Evolutionary conservation across 2,797 vertebrate genomes (phyloP).

Genomic region (Falco columbarius): DNA sequence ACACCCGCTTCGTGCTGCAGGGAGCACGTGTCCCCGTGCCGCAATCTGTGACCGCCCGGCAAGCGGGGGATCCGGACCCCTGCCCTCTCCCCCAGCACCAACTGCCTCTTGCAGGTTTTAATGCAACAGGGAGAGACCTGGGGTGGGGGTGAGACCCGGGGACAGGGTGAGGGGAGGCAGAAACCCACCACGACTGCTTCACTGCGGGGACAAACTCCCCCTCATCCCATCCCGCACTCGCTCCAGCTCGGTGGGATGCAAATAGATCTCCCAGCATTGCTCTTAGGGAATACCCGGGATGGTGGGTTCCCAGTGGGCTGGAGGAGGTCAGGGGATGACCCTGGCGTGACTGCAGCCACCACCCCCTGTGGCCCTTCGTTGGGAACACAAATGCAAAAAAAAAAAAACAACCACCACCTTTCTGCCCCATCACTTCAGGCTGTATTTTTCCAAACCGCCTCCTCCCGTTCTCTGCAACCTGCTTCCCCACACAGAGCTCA

Average conservation of each 20-base stretch:
- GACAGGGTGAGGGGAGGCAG: not conserved
- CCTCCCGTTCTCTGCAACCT: not conserved
- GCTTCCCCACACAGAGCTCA: not conserved
- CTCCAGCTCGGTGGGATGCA: not conserved
- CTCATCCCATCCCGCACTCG: accelerated
- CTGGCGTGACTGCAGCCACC: not conserved
- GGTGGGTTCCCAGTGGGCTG: not conserved
- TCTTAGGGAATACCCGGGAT: not conserved
- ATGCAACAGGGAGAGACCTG: not conserved
- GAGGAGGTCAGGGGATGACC: not conserved
- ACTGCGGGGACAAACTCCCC: not conserved
- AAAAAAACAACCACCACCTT: not conserved
- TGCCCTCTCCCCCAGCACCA: not conserved
- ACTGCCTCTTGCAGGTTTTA: not conserved
- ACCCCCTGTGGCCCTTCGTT: not conserved
- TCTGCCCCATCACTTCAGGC: no score
- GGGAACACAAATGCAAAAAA: not conserved
- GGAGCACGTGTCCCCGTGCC: not conserved
- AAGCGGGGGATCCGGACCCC: not conserved
- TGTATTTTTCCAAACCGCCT: not conserved
- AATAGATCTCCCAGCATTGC: not conserved
- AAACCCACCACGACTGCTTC: not conserved
- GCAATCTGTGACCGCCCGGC: accelerated
- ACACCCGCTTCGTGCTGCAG: not conserved
- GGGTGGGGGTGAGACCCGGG: not conserved